phyloP scores from a whole-genome alignment of 2,113 vertebrate genomes.

The Carollia perspicillata region DNA sequence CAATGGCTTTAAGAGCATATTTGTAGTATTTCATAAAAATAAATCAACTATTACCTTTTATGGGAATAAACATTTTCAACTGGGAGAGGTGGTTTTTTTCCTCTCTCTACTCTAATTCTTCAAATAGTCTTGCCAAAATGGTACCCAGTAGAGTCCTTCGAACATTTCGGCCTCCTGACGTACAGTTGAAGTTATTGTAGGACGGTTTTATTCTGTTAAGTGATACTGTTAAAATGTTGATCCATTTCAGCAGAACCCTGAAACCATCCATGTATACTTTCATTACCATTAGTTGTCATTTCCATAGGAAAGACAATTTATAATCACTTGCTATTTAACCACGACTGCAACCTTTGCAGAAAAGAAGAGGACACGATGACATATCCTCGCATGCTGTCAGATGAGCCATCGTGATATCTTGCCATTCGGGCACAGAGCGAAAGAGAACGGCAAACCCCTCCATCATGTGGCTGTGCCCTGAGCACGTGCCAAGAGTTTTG shows the following conservation, averaged over 20 bases:
- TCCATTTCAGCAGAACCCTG: slow-evolving; percentile 44
- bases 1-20: slow-evolving; percentile 49
- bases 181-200: slow-evolving; percentile 17
- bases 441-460: not conserved
- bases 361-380: not conserved
- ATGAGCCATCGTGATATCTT: not conserved
- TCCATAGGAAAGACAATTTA: slow-evolving; percentile 57
- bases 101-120: slow-evolving; percentile 41
- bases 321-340: slow-evolving; percentile 60
- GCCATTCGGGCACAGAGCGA: not conserved
- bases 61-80: slow-evolving; percentile 51
- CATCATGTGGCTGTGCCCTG: not conserved
- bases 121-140: slow-evolving; percentile 53
- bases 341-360: slow-evolving; percentile 31
- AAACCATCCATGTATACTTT: slow-evolving; percentile 58
- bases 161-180: slow-evolving; percentile 38
- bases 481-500: not conserved
- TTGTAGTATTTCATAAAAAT: slow-evolving; percentile 67
- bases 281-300: slow-evolving; percentile 71
- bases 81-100: not conserved
- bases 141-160: slow-evolving; percentile 41
- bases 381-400: not conserved
- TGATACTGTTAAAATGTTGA: slow-evolving; percentile 58
- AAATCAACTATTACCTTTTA: slow-evolving; percentile 64
- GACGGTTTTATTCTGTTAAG: slow-evolving; percentile 55